phyloP scores from a whole-genome alignment of 2,888 invertebrate species.

The Pandemis heparana region DNA sequence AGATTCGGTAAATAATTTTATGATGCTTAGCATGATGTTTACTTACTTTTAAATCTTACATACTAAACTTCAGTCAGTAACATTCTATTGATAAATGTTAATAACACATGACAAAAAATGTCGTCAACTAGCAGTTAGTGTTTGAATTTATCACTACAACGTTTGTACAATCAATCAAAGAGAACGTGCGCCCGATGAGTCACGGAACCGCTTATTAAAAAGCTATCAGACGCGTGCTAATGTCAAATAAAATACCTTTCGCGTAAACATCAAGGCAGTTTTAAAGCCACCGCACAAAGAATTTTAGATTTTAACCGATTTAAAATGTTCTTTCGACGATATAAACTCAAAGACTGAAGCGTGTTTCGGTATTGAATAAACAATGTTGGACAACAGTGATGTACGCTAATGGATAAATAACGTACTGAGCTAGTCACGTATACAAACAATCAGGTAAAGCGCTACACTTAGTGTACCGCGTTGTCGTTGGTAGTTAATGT shows the following conservation, averaged over 20 bases:
- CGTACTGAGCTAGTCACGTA: constrained; percentile 68
- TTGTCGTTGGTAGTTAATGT: constrained; percentile 27
- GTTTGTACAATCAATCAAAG: constrained; percentile 59
- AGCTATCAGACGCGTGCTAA: constrained; percentile 58
- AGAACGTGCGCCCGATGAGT: constrained; percentile 57
- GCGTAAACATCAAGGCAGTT: constrained; percentile 37
- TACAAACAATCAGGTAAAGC: constrained; percentile 63
- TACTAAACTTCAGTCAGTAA: not conserved
- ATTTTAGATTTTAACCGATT: constrained; percentile 18
- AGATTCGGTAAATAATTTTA: constrained; percentile 88
- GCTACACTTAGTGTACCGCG: constrained; percentile 56
- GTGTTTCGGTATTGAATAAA: constrained; percentile 51
- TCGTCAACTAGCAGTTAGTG: constrained; percentile 46
- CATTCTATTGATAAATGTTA: not conserved
- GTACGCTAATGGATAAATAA: constrained; percentile 69
- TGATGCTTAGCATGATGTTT: not conserved
- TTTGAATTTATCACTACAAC: constrained; percentile 45
- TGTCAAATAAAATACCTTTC: constrained; percentile 43
- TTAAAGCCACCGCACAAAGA: constrained; percentile 6
- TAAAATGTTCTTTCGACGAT: constrained; percentile 16
- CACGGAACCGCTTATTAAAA: constrained; percentile 62
- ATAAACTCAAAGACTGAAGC: constrained; percentile 52
- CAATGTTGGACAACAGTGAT: constrained; percentile 49
- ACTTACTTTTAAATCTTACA: not conserved
- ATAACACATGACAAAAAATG: constrained; percentile 12